phyloP scores from a whole-genome alignment of 2,113 vertebrate genomes.

The Dasyurus viverrinus region DNA sequence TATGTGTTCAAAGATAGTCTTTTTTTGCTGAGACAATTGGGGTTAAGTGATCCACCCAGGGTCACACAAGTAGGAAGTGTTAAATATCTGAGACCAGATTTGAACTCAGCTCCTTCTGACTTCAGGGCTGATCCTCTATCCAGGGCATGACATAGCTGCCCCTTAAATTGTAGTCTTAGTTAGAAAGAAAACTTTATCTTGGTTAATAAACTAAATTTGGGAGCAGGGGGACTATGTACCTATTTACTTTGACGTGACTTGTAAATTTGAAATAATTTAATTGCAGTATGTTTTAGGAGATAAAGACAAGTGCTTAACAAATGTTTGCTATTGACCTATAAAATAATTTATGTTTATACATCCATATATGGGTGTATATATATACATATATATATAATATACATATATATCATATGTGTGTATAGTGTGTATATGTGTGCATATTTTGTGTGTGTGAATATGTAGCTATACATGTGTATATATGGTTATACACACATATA shows the following conservation, averaged over 20 bases:
- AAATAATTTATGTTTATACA: neutral
- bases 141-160: too few species aligned
- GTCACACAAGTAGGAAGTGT: too few species aligned
- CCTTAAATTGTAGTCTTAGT: neutral
- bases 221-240: neutral
- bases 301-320: too few species aligned
- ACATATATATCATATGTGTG: too few species aligned
- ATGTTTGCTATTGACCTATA: neutral
- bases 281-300: neutral
- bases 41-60: too few species aligned
- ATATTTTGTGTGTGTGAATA: too few species aligned
- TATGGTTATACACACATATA: neutral
- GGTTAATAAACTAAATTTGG: neutral
- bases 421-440: neutral
- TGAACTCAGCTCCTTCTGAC: too few species aligned
- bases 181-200: neutral
- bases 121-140: too few species aligned
- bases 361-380: neutral
- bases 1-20: neutral
- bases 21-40: too few species aligned
- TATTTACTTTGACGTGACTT: neutral
- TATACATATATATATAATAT: too few species aligned
- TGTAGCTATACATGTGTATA: too few species aligned
- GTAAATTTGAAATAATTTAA: neutral
- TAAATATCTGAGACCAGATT: too few species aligned